A percentile compares a stretch with the other conserved stretches of the same genome.
Evolutionary conservation across 2,113 vertebrate species (phyloP).

Genomic region (Channa argus): DNA sequence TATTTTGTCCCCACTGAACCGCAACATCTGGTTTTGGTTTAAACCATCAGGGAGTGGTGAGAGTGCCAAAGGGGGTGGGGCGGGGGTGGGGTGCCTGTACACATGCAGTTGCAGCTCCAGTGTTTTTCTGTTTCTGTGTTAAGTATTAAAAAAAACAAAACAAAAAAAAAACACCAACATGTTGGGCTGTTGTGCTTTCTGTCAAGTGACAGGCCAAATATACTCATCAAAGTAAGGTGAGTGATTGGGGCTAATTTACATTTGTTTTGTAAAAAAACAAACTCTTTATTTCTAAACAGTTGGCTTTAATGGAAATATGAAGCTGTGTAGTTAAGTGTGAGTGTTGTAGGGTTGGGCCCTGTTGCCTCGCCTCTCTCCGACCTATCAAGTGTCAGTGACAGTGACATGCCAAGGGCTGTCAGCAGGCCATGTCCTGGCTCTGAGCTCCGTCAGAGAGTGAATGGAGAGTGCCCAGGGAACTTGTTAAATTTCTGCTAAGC

Average conservation of each 20-base stretch:
- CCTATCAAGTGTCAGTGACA: constrained; percentile 76
- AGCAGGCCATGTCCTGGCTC: constrained; percentile 72
- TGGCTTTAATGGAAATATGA: constrained; percentile 14
- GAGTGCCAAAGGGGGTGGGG: constrained; percentile 46
- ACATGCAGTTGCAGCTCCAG: constrained; percentile 61
- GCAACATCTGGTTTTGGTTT: constrained; percentile 83
- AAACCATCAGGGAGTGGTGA: constrained; percentile 68
- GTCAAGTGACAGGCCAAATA: constrained; percentile 34
- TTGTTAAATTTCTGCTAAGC: constrained; percentile 81
- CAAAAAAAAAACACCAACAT: constrained; percentile 51
- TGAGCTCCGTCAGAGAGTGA: constrained; percentile 71
- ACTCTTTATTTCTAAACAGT: not conserved
- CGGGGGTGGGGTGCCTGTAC: constrained; percentile 62
- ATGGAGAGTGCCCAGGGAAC: constrained; percentile 77
- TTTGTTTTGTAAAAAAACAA: constrained; percentile 15
- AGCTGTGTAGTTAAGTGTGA: constrained; percentile 45
- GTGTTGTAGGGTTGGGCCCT: constrained; percentile 43
- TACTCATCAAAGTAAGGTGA: constrained; percentile 26
- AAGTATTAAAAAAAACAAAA: constrained; percentile 64
- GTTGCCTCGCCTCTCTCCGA: constrained; percentile 38
- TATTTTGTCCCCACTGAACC: constrained; percentile 79
- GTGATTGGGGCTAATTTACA: constrained; percentile 5
- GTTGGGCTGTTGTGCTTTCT: constrained; percentile 44
- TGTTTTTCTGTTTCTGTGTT: constrained; percentile 64
- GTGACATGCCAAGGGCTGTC: constrained; percentile 78